These are phyloP conservation scores for Camponotus fellah DNA, from an alignment of 2,888 invertebrate genomes.

Conservation along the genomic window DNA sequence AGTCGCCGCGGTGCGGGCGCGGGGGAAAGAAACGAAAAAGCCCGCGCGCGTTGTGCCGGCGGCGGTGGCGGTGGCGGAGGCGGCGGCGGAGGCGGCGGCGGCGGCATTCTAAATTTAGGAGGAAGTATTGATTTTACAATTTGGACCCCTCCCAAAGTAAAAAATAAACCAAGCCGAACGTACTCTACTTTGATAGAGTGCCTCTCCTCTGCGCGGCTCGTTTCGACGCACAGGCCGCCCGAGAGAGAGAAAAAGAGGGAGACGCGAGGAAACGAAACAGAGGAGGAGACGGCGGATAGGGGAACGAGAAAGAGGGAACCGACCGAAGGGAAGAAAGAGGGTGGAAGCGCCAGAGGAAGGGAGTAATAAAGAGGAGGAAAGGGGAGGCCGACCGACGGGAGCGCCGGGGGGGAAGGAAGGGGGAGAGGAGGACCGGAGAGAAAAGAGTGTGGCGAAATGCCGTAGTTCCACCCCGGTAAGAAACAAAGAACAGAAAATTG, in stretches of 20 bases:
- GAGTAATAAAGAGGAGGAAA: constrained; percentile 50
- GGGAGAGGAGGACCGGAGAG: background rate
- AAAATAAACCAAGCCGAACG: constrained; percentile 85
- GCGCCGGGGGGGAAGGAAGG: background rate
- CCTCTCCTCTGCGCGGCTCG: constrained; percentile 82
- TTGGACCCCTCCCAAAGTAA: constrained; percentile 86
- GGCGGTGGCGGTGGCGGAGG: constrained; percentile 75
- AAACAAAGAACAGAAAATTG: constrained; percentile 84
- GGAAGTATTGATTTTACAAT: constrained; percentile 86
- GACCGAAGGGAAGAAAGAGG: constrained; percentile 62
- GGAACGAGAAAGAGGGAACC: constrained; percentile 52
- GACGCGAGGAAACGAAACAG: constrained; percentile 66
- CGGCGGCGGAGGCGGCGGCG: constrained; percentile 74
- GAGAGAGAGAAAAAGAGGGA: constrained; percentile 60
- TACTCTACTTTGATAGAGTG: constrained; percentile 86
- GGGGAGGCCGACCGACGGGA: background rate
- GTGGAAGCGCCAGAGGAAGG: constrained; percentile 59
- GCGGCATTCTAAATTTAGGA: constrained; percentile 84
- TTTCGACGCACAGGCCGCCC: constrained; percentile 79
- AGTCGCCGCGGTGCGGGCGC: constrained; percentile 28
- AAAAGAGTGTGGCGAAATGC: constrained; percentile 70
- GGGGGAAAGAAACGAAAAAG: constrained; percentile 60
- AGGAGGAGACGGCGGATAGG: constrained; percentile 41
- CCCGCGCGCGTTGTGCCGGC: constrained; percentile 63
- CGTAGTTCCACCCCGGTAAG: constrained; percentile 75